Evolutionary conservation across 2,888 invertebrate species (phyloP).

Genomic region (Allolobophora icterica): DNA sequence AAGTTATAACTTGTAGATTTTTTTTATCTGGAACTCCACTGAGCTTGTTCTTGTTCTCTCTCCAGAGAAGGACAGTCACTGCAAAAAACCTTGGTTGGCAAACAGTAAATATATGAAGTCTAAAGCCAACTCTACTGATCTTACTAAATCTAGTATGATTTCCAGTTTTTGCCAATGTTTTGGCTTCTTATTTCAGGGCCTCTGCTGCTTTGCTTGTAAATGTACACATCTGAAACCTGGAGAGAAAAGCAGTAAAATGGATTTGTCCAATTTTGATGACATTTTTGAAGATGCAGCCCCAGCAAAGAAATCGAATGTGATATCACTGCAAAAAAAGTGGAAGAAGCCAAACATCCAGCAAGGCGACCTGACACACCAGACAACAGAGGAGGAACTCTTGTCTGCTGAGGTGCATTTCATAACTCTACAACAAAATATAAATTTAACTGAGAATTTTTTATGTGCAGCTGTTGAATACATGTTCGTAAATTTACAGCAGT

Average conservation of each 20-base stretch:
- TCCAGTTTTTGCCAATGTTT: too few species aligned
- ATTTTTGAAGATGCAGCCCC: conserved; percentile 12
- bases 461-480: too few species aligned
- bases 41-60: neutral
- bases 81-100: conserved; percentile 6
- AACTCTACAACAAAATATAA: too few species aligned
- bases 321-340: neutral
- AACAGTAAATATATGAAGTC: neutral
- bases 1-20: too few species aligned
- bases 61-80: conserved; percentile 5
- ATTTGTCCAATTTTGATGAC: conserved; percentile 24
- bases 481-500: too few species aligned
- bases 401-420: conserved; percentile 4
- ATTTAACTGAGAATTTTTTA: too few species aligned
- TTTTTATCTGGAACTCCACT: too few species aligned
- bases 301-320: neutral
- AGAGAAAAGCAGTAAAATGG: neutral
- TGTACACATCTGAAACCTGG: neutral
- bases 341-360: neutral
- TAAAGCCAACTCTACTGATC: neutral
- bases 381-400: neutral
- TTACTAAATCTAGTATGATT: neutral
- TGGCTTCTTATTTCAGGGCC: neutral
- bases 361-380: neutral
- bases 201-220: neutral